Conservation (phyloP, 2,888 invertebrate genomes). For the Leucophenga montana region DNA sequence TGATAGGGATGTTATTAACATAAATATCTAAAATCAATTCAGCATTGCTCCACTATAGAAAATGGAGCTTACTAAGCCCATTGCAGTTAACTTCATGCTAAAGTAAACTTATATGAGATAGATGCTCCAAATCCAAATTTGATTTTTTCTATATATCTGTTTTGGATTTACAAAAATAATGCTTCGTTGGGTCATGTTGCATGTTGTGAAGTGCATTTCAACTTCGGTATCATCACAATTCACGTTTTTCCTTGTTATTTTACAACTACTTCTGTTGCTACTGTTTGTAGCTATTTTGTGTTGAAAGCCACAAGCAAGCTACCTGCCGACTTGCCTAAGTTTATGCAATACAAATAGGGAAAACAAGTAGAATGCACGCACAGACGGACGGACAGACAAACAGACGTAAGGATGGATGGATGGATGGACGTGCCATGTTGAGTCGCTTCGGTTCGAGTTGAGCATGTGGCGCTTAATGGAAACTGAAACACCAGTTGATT, state of each 20-base stretch:
- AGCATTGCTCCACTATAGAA: no score
- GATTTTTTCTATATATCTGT: no score
- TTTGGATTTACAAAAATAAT: no score
- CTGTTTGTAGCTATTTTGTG: constrained; percentile 31
- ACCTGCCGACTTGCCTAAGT: constrained; percentile 7
- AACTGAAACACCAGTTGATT: constrained; percentile 71
- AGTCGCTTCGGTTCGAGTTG: constrained; percentile 17
- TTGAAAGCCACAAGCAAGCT: constrained; percentile 37
- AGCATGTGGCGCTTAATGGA: constrained; percentile 48
- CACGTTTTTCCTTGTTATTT: background rate
- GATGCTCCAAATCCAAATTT: no score
- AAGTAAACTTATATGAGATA: no score
- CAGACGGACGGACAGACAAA: background rate
- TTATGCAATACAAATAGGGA: constrained; percentile 28
- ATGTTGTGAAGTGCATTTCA: no score
- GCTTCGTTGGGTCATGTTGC: no score
- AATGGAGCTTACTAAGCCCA: no score
- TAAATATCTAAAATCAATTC: no score
- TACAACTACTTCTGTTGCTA: background rate
- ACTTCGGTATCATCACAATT: no score
- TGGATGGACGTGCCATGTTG: background rate
- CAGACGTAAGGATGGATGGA: constrained; percentile 27
- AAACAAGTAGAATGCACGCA: background rate
- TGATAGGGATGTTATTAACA: no score
- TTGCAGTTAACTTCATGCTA: no score